These are phyloP conservation scores for Bombyx mori DNA, from an alignment of 1,140 invertebrate genomes.

Conservation along the genomic window DNA sequence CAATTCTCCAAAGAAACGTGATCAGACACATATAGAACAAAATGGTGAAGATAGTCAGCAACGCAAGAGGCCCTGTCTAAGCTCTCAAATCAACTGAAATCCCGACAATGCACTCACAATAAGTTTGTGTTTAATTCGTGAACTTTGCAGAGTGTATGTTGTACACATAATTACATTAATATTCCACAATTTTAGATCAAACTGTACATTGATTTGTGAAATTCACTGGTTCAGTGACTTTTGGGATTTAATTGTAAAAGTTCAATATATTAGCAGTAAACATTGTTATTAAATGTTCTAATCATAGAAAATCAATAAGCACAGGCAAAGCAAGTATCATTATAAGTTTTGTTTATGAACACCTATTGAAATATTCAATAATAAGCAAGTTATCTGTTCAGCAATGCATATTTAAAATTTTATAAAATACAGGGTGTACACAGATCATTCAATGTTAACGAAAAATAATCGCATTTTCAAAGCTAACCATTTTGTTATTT, in stretches of 20 bases:
- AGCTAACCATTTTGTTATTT: too few relatives aligned
- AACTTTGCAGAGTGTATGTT: constrained; percentile 46
- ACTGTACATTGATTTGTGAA: constrained; percentile 35
- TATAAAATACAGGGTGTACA: too few relatives aligned
- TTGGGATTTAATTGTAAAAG: constrained; percentile 14
- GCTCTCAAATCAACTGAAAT: constrained; percentile 56
- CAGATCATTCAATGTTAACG: too few relatives aligned
- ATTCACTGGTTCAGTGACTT: constrained; percentile 35
- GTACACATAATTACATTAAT: constrained; percentile 49
- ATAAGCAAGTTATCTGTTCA: too few relatives aligned
- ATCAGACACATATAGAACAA: constrained; percentile 60
- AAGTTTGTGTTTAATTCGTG: constrained; percentile 53
- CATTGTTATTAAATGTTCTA: too few relatives aligned
- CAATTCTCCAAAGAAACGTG: constrained; percentile 70
- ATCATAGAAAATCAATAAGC: too few relatives aligned
- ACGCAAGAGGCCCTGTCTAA: constrained; percentile 63
- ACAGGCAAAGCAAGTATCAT: too few relatives aligned
- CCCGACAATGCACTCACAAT: constrained; percentile 16
- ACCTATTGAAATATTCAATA: too few relatives aligned
- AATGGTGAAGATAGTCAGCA: constrained; percentile 60
- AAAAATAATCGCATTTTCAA: too few relatives aligned
- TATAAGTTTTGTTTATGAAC: too few relatives aligned
- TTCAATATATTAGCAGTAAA: too few relatives aligned
- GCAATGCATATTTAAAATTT: too few relatives aligned
- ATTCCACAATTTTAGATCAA: constrained; percentile 41